A percentile compares a stretch with the other conserved stretches of the same genome.
Conservation (phyloP, 64 coral and sea anemone genomes). For the Trachythela sp. region DNA sequence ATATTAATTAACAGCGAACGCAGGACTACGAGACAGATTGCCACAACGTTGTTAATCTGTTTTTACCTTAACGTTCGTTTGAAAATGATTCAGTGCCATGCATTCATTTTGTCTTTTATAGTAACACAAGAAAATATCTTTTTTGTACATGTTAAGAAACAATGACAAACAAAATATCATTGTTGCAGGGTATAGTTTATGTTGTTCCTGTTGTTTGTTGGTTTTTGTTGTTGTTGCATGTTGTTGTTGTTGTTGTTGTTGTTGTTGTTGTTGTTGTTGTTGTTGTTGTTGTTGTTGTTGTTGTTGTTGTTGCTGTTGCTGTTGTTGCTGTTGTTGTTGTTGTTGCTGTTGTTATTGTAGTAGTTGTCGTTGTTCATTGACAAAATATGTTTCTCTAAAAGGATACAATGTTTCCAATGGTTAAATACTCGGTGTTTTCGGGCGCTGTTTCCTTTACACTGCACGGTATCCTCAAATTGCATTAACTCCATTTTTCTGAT, state of each 20-base stretch:
- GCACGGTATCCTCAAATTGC: slow-evolving; percentile 59
- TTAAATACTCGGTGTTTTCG: slow-evolving; percentile 47
- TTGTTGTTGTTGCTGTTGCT: too few species aligned
- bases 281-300: too few species aligned
- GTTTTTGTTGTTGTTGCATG: too few species aligned
- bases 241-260: too few species aligned
- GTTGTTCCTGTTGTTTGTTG: neutral
- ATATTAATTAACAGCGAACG: neutral
- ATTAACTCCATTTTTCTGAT: slow-evolving; percentile 42
- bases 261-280: too few species aligned
- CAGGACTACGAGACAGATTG: neutral
- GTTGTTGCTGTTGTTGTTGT: too few species aligned
- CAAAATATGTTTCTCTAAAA: neutral
- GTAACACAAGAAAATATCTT: slow-evolving; percentile 39
- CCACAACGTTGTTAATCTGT: neutral
- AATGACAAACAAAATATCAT: neutral
- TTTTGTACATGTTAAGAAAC: slow-evolving; percentile 5
- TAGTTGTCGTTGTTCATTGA: too few species aligned
- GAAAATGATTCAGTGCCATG: slow-evolving; percentile 28
- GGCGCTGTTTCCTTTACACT: slow-evolving; percentile 36
- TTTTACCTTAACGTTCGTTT: slow-evolving; percentile 31
- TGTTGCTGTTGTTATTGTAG: too few species aligned
- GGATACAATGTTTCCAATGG: slow-evolving; percentile 72
- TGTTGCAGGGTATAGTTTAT: neutral
- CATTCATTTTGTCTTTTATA: slow-evolving; percentile 30